A percentile compares a stretch with the other conserved stretches of the same genome.
These are phyloP conservation scores for Chaenogobius annularis DNA, from an alignment of 2,113 vertebrate species.

Conservation along the genomic window DNA sequence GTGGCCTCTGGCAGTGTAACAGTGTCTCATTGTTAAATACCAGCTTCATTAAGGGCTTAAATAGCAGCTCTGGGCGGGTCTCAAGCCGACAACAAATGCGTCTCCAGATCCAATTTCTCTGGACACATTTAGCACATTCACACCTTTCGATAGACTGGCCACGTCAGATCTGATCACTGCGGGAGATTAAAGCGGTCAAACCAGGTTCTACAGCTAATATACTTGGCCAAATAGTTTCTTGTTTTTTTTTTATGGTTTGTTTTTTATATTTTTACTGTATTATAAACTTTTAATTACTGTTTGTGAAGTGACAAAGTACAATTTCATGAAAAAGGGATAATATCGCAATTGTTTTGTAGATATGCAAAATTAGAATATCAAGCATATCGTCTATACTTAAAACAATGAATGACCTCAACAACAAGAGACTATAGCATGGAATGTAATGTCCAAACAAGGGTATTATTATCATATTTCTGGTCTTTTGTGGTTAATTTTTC, in stretches of 20 bases:
- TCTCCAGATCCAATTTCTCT: constrained; percentile 1
- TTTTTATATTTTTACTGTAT: background rate
- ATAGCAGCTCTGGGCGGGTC: background rate
- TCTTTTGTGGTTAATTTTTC: no score
- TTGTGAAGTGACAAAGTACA: no score
- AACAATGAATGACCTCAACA: no score
- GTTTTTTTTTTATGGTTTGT: background rate
- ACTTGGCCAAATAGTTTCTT: background rate
- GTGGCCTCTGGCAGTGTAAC: background rate
- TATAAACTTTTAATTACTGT: background rate
- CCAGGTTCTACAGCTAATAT: background rate
- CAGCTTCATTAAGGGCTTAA: background rate
- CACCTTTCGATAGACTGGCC: background rate
- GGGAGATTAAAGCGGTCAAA: background rate
- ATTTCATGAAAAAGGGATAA: no score
- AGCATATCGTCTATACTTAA: no score
- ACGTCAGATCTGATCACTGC: background rate
- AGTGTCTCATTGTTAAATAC: background rate
- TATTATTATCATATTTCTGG: no score
- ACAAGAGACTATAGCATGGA: no score
- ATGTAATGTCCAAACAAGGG: no score
- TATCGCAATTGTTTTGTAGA: no score
- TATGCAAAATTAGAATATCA: no score
- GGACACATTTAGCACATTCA: constrained; percentile 8
- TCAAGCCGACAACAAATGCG: background rate